A percentile compares a stretch with the other conserved stretches of the same genome.
Evolutionary conservation across 2,888 invertebrate genomes (phyloP).

Genomic region (Agrotis segetum): DNA sequence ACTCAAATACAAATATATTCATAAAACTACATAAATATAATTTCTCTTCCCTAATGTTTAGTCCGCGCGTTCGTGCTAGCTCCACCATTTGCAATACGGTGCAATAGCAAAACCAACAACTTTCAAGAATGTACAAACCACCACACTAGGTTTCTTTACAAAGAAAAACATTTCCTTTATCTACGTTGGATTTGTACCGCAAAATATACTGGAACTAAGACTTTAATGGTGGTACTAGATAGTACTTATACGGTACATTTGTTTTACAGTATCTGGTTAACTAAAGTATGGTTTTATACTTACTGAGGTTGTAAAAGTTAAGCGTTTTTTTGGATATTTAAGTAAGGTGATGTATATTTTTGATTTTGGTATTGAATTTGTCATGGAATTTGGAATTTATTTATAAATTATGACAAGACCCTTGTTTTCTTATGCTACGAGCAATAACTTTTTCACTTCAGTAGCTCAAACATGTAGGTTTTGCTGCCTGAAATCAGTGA

Average conservation of each 20-base stretch:
- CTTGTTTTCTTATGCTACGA: too few species aligned
- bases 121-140: conserved; percentile 23
- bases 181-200: conserved; percentile 30
- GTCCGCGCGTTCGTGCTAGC: neutral
- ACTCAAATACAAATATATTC: too few species aligned
- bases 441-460: too few species aligned
- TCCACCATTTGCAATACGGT: neutral
- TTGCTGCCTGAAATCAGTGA: too few species aligned
- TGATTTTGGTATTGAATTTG: too few species aligned
- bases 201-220: conserved; percentile 29
- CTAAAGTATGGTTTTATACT: conserved; percentile 28
- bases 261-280: neutral
- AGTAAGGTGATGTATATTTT: neutral
- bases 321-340: too few species aligned
- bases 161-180: conserved; percentile 39
- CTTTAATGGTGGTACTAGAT: conserved; percentile 17
- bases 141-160: conserved; percentile 26
- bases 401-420: too few species aligned
- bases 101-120: conserved; percentile 14
- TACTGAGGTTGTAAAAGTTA: neutral
- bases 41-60: too few species aligned
- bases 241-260: conserved; percentile 21
- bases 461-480: too few species aligned
- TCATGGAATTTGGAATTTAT: too few species aligned
- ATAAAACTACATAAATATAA: too few species aligned